Evolutionary conservation across 2,113 vertebrate species (phyloP), one percentile per base, ranked within the genome.

Genomic region (Saccopteryx bilineata): DNA sequence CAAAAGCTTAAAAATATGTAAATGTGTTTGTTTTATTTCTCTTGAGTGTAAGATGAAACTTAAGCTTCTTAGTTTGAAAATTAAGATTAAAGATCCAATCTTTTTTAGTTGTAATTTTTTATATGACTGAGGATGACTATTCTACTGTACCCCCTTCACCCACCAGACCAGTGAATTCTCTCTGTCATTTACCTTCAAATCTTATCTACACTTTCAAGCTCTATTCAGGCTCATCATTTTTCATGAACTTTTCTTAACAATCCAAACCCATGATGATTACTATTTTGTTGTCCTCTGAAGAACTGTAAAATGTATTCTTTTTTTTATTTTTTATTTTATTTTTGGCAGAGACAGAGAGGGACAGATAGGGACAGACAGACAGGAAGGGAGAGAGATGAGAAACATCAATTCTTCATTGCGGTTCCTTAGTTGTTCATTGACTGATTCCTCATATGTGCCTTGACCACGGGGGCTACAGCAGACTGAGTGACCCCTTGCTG

Each of bases 1-100:
- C 48, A 80, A 24, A 94, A 74, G 17, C 65, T 74, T 81, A 60
- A 87, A 80, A 87, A 90, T 82, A 74, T 75, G 87, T 75, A 93
- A 72, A 69, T 61, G 63, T 9, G 56, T 79, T 79, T 31, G 24
- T 66, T 69, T 75, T 68, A 66, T 72, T 14, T 14, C 23, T 78
- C 69, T 69, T 87, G 74, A 74, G 56, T 86, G 61, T 61, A 74
- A 60, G 21, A 39, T 95, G 69, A 93, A 78, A 80, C 81, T 68
- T 18, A 75, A 68, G 26, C 18, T 94, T 83, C 28, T 74, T 88
- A 88, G n/a, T 83, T 76, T 46, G 60, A 96, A 91, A 85, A 5
- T 46, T 63, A 80, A 92, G 39, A 56, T 13, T 87, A 46, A 63
- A 75, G 63, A 54, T 71, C 3, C 17, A 63, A 11, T 84, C 46